Percentiles rank a stretch among this genome's conserved stretches.
Conservation (phyloP, 1,140 invertebrate species). For the Heliothis subflexa region DNA sequence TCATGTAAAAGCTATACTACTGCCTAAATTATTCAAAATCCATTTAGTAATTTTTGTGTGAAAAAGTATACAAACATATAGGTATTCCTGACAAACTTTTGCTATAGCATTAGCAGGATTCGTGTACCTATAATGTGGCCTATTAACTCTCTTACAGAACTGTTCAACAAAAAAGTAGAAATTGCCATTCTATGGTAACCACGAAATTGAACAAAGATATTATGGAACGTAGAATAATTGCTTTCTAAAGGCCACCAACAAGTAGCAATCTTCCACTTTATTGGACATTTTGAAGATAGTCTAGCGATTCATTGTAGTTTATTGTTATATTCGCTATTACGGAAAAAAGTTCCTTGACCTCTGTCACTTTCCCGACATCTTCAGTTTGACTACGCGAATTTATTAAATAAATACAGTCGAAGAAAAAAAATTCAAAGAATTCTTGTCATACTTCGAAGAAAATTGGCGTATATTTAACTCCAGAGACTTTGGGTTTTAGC, state of each 20-base stretch:
- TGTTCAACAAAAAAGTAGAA: not conserved
- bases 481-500: too few species aligned
- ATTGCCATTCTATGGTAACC: not conserved
- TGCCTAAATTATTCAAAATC: too few species aligned
- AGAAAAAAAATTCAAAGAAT: not conserved
- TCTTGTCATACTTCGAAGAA: not conserved
- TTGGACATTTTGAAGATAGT: conserved; percentile 20
- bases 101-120: too few species aligned
- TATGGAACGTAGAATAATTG: conserved; percentile 1
- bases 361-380: not conserved
- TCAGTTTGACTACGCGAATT: not conserved
- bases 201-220: not conserved
- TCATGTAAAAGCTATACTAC: too few species aligned
- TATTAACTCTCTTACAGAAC: not conserved
- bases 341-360: not conserved
- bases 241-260: conserved; percentile 12
- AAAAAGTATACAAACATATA: too few species aligned
- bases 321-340: conserved; percentile 9
- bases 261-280: conserved; percentile 3
- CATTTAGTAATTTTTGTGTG: too few species aligned
- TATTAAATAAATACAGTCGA: not conserved
- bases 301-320: conserved; percentile 21
- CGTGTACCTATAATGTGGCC: too few species aligned
- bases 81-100: too few species aligned
- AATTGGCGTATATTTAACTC: not conserved